These are phyloP conservation scores for Phrynosoma platyrhinos DNA, from an alignment of 2,113 vertebrate genomes.

Conservation along the genomic window DNA sequence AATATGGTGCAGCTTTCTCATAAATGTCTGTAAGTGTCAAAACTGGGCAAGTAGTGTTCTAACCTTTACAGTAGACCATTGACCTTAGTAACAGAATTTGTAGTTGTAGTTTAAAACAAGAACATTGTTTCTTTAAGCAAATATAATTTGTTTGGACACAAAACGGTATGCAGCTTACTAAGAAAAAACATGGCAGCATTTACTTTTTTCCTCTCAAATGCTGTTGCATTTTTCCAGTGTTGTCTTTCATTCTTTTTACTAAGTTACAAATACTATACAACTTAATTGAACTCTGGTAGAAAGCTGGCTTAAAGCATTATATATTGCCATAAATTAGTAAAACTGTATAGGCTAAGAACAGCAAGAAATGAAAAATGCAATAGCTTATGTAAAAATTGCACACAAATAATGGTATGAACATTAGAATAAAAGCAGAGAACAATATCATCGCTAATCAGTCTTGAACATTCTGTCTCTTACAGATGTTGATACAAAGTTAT, in stretches of 20 bases:
- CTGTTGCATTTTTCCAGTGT: constrained; percentile 49
- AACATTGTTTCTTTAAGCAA: constrained; percentile 16
- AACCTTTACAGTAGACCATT: neutral
- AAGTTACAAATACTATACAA: neutral
- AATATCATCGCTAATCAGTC: constrained; percentile 75
- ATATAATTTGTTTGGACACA: constrained; percentile 47
- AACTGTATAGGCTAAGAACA: constrained; percentile 58
- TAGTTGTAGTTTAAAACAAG: neutral
- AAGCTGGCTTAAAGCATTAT: constrained; percentile 46
- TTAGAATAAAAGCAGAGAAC: constrained; percentile 66
- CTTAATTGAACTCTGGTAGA: constrained; percentile 12
- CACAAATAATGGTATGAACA: constrained; percentile 58
- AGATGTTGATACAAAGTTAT: constrained; percentile 80
- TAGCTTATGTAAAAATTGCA: constrained; percentile 52
- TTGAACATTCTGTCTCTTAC: constrained; percentile 73
- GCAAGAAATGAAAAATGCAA: constrained; percentile 54
- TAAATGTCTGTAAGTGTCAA: neutral
- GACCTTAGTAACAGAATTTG: neutral
- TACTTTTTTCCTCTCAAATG: constrained; percentile 39
- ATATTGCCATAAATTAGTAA: neutral
- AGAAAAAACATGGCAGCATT: constrained; percentile 44
- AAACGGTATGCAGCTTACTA: constrained; percentile 30
- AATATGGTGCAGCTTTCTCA: neutral
- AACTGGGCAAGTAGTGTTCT: neutral
- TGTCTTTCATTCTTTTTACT: constrained; percentile 44